A percentile compares a stretch with the other conserved stretches of the same genome.
Conservation (phyloP, 2,797 vertebrate species). For the Mus spretus region DNA sequence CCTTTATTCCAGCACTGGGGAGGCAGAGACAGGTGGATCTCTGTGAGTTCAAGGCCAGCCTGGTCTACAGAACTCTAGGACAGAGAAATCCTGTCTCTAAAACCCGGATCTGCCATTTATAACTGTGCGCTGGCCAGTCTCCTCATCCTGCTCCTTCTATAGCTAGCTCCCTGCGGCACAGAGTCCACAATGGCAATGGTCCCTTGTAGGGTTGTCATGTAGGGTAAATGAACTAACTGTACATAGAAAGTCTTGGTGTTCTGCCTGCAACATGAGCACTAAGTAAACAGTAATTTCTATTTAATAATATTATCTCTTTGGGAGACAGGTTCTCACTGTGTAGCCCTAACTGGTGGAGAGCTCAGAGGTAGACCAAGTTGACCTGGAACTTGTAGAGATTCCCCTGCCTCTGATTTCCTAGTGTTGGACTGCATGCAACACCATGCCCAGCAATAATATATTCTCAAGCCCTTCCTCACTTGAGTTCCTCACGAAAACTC, state of each 20-base stretch:
- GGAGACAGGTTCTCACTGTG: not conserved
- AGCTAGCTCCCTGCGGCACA: not conserved
- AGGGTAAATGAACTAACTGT: not conserved
- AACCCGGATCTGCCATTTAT: not conserved
- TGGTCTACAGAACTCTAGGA: not conserved
- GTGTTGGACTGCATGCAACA: not conserved
- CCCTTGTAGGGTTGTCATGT: not conserved
- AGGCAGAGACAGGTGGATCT: not conserved
- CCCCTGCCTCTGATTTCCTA: not conserved
- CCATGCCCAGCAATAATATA: not conserved
- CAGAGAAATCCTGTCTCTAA: not conserved
- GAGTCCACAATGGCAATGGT: not conserved
- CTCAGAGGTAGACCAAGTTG: not conserved
- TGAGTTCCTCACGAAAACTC: not conserved
- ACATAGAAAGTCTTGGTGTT: not conserved
- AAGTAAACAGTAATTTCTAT: slow-evolving; percentile 21
- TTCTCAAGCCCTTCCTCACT: not conserved
- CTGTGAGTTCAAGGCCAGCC: not conserved
- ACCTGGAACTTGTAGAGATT: not conserved
- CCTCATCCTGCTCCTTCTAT: not conserved
- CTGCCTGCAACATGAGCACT: not conserved
- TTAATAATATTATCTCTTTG: not conserved
- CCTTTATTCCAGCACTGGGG: not conserved
- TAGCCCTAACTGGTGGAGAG: not conserved
- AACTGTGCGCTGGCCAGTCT: not conserved